phyloP scores from a whole-genome alignment of 2,113 vertebrate species.

The Tachuris rubrigastra region DNA sequence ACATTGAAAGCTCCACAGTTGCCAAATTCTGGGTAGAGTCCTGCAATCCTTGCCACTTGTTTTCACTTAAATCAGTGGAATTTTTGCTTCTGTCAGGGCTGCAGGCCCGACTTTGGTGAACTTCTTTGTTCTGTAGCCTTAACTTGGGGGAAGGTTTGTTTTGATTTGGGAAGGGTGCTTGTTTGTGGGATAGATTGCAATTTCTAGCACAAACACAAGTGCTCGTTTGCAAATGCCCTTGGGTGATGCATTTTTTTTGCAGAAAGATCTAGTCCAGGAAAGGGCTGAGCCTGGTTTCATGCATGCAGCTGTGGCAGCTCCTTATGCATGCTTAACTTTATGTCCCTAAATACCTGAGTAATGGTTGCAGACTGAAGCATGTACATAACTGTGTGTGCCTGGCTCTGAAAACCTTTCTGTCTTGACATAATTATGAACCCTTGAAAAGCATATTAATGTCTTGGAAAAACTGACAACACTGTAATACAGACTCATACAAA shows the following conservation, averaged over 20 bases:
- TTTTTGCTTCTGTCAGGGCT: background rate
- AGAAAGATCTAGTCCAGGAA: background rate
- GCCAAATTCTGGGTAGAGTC: background rate
- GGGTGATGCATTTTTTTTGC: background rate
- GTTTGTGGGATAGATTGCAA: background rate
- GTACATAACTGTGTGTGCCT: background rate
- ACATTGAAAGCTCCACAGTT: background rate
- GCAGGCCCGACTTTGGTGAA: accelerated
- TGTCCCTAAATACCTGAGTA: background rate
- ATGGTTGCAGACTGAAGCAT: conserved; percentile 33
- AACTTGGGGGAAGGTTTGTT: background rate
- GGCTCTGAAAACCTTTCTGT: conserved; percentile 11
- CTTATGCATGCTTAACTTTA: conserved; percentile 25
- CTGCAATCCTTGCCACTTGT: background rate
- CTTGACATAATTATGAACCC: background rate
- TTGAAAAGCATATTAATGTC: conserved; percentile 13
- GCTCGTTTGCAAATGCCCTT: background rate
- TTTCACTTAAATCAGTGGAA: background rate
- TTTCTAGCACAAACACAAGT: background rate
- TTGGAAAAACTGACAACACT: background rate
- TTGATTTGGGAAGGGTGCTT: conserved; percentile 2
- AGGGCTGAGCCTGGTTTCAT: background rate
- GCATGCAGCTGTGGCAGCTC: background rate
- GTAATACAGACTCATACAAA: background rate
- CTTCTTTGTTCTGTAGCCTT: conserved; percentile 5